phyloP scores from a whole-genome alignment of 2,888 invertebrate species.

The Seira sanloemensis region DNA sequence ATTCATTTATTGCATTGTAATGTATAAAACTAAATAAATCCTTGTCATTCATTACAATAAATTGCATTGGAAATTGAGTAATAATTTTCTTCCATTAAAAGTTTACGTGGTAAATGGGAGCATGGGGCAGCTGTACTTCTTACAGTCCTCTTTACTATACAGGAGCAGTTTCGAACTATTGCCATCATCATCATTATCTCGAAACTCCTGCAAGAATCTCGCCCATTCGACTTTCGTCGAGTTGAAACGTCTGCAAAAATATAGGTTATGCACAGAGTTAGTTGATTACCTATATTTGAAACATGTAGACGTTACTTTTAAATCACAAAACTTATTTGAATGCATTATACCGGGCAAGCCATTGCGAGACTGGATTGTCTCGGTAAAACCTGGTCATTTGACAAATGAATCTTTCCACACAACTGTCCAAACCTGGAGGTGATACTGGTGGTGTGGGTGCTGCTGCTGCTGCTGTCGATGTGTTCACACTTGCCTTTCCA shows the following conservation, averaged over 20 bases:
- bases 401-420: constrained; percentile 65
- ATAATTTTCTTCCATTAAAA: not conserved
- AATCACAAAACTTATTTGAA: not conserved
- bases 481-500: not conserved
- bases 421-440: constrained; percentile 40
- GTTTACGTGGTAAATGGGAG: constrained; percentile 17
- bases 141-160: constrained; percentile 20
- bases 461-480: not conserved
- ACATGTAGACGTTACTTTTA: not conserved
- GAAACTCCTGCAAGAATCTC: not conserved
- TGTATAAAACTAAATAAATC: not conserved
- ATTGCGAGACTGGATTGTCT: constrained; percentile 47
- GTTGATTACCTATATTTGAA: not conserved
- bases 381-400: constrained; percentile 57
- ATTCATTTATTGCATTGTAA: not conserved
- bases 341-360: constrained; percentile 62
- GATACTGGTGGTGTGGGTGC: not conserved
- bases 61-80: not conserved
- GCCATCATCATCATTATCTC: not conserved
- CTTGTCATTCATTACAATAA: not conserved
- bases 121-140: constrained; percentile 34
- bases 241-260: constrained; percentile 32
- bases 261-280: too few species aligned
- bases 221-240: constrained; percentile 47
- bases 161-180: not conserved